Conservation (phyloP, 2,113 vertebrate genomes). For the Nymphicus hollandicus region DNA sequence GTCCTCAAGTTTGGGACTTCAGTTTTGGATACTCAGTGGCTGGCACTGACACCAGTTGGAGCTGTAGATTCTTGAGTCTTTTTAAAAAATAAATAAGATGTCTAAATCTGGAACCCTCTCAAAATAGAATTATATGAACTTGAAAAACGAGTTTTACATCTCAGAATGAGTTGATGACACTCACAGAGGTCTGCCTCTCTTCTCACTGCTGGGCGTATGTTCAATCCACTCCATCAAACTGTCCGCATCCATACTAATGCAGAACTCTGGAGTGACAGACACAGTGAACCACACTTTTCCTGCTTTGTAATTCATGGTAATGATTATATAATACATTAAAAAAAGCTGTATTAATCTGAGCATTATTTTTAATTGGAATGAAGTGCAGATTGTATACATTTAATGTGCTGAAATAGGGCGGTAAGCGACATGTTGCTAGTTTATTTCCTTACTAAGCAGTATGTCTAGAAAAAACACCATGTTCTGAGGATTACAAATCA, state of each 20-base stretch:
- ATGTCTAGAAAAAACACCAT: background rate
- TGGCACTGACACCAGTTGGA: background rate
- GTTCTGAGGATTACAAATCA: background rate
- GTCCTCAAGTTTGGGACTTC: background rate
- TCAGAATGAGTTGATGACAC: fast-evolving
- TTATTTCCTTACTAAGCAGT: constrained; percentile 2
- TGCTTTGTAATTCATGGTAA: constrained; percentile 1
- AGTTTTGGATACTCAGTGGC: background rate
- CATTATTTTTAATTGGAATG: constrained; percentile 15
- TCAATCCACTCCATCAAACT: background rate
- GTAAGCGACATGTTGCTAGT: constrained; percentile 12
- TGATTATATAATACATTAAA: background rate
- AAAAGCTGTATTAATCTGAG: background rate
- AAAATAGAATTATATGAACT: background rate
- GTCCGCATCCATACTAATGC: background rate
- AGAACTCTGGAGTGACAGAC: background rate
- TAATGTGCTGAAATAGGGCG: background rate
- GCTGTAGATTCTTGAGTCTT: background rate
- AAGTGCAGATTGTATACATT: background rate
- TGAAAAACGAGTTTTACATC: background rate
- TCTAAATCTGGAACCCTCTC: background rate
- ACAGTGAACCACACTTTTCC: background rate
- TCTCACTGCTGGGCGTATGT: background rate
- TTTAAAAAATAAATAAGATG: background rate
- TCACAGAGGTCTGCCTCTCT: fast-evolving